A percentile compares a stretch with the other conserved stretches of the same genome.
Conservation (phyloP, 2,888 invertebrate species). For the Pimpla rufipes region DNA sequence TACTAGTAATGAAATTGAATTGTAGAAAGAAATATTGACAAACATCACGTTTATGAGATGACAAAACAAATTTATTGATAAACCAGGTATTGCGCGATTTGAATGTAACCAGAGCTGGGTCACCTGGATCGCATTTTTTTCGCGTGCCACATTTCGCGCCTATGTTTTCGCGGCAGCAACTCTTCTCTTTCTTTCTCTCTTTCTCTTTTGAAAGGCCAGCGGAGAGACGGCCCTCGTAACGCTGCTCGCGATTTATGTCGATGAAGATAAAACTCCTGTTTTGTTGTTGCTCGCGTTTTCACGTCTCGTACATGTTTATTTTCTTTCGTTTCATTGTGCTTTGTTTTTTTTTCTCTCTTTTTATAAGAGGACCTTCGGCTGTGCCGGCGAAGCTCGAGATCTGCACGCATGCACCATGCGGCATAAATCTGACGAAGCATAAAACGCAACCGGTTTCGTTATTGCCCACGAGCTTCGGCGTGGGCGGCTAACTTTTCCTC, state of each 20-base stretch:
- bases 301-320: constrained; percentile 10
- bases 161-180: no score
- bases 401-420: constrained; percentile 41
- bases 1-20: no score
- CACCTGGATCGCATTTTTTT: no score
- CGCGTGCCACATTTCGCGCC: no score
- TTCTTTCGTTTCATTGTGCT: background rate
- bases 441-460: constrained; percentile 30
- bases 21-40: no score
- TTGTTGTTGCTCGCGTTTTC: constrained; percentile 30
- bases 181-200: background rate
- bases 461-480: background rate
- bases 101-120: no score
- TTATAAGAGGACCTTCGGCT: constrained; percentile 32
- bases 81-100: no score
- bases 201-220: background rate
- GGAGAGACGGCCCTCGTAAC: background rate
- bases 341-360: constrained; percentile 19
- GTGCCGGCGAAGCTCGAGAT: constrained; percentile 14
- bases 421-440: constrained; percentile 39
- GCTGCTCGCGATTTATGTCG: constrained; percentile 54
- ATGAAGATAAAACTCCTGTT: constrained; percentile 61
- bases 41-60: no score
- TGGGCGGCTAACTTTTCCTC: background rate
- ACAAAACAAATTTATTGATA: no score